Conservation (phyloP, 2,888 invertebrate genomes). For the Himalopsyche anomala region DNA sequence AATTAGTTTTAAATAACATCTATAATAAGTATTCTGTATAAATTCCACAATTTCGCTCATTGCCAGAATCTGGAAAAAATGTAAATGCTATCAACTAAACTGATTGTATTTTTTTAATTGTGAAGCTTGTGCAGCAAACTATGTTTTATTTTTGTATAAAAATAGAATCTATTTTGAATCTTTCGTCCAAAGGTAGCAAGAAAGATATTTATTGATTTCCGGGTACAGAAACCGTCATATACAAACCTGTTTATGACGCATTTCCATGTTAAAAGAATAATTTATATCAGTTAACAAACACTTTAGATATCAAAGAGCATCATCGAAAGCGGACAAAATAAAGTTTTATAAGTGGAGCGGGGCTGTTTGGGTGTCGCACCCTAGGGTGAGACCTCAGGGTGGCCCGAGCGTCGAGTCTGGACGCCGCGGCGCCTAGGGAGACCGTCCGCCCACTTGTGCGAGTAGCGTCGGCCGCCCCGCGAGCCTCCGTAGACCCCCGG, state of each 20-base stretch:
- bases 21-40: too few species aligned
- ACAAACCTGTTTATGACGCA: constrained; percentile 5
- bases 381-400: not conserved
- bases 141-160: too few species aligned
- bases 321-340: constrained; percentile 32
- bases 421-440: constrained; percentile 50
- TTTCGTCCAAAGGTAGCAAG: too few species aligned
- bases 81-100: too few species aligned
- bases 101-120: too few species aligned
- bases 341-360: constrained; percentile 36
- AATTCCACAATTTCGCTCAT: too few species aligned
- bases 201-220: too few species aligned
- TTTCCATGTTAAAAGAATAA: not conserved
- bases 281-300: constrained; percentile 29
- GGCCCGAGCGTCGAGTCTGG: constrained; percentile 48
- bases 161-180: too few species aligned
- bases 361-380: constrained; percentile 11
- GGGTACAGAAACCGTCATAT: not conserved
- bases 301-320: not conserved
- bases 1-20: too few species aligned
- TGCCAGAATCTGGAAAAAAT: too few species aligned
- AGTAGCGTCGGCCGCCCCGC: constrained; percentile 13
- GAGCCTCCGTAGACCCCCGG: not conserved
- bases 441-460: constrained; percentile 47
- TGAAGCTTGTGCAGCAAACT: too few species aligned